A percentile compares a stretch with the other conserved stretches of the same genome.
Evolutionary conservation across 1,140 invertebrate species (phyloP).

Genomic region (Platyscapa corneri): DNA sequence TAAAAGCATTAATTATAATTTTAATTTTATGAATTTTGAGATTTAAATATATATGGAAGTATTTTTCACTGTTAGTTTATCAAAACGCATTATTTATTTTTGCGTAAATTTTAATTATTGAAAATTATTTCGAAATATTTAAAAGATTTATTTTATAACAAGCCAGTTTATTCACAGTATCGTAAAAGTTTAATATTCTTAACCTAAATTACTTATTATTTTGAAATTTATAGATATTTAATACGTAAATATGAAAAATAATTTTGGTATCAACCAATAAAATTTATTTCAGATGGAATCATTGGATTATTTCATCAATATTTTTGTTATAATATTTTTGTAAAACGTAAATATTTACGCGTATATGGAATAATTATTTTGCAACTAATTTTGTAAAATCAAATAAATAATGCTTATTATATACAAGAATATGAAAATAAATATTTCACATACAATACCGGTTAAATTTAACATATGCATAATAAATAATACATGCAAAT

Average conservation of each 20-base stretch:
- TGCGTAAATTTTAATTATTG: too few relatives aligned
- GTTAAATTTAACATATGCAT: too few relatives aligned
- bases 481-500: background rate
- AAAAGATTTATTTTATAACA: conserved; percentile 16
- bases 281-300: background rate
- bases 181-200: conserved; percentile 8
- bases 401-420: background rate
- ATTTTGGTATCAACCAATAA: background rate
- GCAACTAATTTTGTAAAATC: background rate
- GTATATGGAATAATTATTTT: too few relatives aligned
- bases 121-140: too few relatives aligned
- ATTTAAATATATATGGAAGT: too few relatives aligned
- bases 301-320: background rate
- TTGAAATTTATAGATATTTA: background rate
- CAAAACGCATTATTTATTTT: too few relatives aligned
- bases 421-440: background rate
- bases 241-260: background rate
- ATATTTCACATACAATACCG: background rate
- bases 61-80: too few relatives aligned
- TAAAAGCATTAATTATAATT: too few relatives aligned
- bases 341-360: too few relatives aligned
- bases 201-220: background rate
- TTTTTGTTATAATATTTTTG: background rate
- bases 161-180: conserved; percentile 27
- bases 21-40: too few relatives aligned